Percentiles rank a stretch among this genome's conserved stretches.
These are phyloP conservation scores for Lycophotia porphyrea DNA, from an alignment of 2,888 invertebrate genomes.

Conservation along the genomic window DNA sequence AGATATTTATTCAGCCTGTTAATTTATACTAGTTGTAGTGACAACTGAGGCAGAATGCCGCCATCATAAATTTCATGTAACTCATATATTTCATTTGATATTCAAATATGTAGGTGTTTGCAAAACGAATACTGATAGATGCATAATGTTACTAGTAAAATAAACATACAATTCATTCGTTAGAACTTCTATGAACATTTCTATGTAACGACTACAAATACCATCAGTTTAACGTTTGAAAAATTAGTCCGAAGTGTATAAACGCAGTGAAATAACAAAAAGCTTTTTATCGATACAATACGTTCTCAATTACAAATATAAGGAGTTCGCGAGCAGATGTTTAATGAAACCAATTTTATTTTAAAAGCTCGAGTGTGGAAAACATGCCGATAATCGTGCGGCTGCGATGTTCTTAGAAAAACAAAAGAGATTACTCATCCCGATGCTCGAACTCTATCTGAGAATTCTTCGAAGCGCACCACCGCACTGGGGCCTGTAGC, in stretches of 20 bases:
- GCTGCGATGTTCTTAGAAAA: conserved; percentile 84
- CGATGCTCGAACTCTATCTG: conserved; percentile 88
- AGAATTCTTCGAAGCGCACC: conserved; percentile 86
- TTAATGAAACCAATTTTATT: conserved; percentile 70
- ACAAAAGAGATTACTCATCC: conserved; percentile 90
- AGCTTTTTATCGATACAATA: conserved; percentile 54
- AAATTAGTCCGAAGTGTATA: conserved; percentile 39
- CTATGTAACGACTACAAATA: conserved; percentile 24
- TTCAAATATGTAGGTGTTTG: conserved; percentile 64
- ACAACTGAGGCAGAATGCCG: conserved; percentile 63
- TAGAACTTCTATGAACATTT: conserved; percentile 32
- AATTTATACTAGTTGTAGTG: conserved; percentile 63
- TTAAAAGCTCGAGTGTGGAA: conserved; percentile 74
- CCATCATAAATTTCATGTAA: conserved; percentile 62
- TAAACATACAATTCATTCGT: conserved; percentile 33
- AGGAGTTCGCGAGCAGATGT: conserved; percentile 57
- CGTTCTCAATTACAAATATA: conserved; percentile 62
- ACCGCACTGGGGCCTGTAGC: conserved; percentile 77
- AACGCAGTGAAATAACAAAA: conserved; percentile 42
- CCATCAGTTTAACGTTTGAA: conserved; percentile 16
- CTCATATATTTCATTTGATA: conserved; percentile 66
- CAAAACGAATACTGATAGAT: conserved; percentile 63
- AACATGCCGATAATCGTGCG: conserved; percentile 84
- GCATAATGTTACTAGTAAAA: conserved; percentile 49
- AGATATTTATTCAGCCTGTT: conserved; percentile 57